phyloP scores from a whole-genome alignment of 2,888 invertebrate species.

The Latheticus oryzae region DNA sequence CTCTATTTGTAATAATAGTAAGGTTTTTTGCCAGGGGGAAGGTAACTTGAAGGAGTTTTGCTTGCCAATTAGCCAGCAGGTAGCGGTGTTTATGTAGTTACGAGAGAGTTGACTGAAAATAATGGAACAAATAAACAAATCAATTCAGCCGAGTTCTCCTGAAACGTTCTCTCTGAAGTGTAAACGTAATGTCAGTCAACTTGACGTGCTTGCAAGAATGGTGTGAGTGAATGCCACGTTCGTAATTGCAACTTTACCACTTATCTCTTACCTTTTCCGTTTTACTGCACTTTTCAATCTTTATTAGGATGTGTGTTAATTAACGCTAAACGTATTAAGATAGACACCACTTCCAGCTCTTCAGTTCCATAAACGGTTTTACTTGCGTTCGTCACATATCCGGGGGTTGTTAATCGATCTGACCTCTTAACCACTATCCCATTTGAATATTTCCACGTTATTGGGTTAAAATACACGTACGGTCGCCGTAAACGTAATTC shows the following conservation, averaged over 20 bases:
- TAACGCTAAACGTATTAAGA: constrained; percentile 35
- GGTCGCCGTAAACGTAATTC: constrained; percentile 35
- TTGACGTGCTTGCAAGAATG: constrained; percentile 42
- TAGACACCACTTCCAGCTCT: constrained; percentile 16
- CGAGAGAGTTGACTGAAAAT: constrained; percentile 31
- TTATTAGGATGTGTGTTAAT: constrained; percentile 32
- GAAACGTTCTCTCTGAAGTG: constrained; percentile 43
- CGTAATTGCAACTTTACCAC: constrained; percentile 46
- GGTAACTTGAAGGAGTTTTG: constrained; percentile 4
- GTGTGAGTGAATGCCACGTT: constrained; percentile 44
- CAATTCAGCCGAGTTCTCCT: constrained; percentile 41
- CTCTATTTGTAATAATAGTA: too few relatives aligned
- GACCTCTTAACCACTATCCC: not conserved
- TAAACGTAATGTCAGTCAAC: constrained; percentile 47
- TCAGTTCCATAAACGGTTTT: constrained; percentile 20
- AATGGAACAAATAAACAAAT: constrained; percentile 42
- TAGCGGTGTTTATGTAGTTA: constrained; percentile 26
- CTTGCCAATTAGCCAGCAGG: constrained; percentile 22
- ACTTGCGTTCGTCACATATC: constrained; percentile 20
- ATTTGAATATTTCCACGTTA: not conserved
- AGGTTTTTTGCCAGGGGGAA: too few relatives aligned
- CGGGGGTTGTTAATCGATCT: constrained; percentile 14
- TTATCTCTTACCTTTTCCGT: constrained; percentile 39
- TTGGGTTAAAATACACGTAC: constrained; percentile 24
- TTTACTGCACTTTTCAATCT: constrained; percentile 26